Conservation (phyloP, 2,888 invertebrate genomes). For the Busseola fusca region DNA sequence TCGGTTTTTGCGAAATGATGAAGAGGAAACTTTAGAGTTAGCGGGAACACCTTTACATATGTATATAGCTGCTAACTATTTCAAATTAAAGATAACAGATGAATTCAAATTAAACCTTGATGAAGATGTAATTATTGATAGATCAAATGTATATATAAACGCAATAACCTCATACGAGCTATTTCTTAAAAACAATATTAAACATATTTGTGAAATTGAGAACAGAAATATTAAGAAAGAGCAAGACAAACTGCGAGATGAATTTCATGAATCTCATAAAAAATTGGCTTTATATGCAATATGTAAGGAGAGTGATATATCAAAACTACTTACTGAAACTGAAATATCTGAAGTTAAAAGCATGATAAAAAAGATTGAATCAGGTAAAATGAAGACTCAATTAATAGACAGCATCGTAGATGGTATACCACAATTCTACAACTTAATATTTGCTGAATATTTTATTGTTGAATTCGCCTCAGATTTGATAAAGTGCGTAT, state of each 20-base stretch:
- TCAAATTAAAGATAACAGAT: conserved; percentile 63
- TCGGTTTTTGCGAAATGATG: conserved; percentile 56
- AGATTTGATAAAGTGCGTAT: conserved; percentile 52
- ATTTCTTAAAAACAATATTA: conserved; percentile 64
- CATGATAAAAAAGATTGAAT: conserved; percentile 60
- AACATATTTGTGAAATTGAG: conserved; percentile 50
- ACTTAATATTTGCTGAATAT: conserved; percentile 68
- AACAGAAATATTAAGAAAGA: conserved; percentile 37
- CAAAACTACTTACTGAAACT: conserved; percentile 59
- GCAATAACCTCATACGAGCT: conserved; percentile 60
- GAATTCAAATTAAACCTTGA: conserved; percentile 59
- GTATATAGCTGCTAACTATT: conserved; percentile 68
- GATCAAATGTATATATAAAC: conserved; percentile 61
- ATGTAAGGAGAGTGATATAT: conserved; percentile 64
- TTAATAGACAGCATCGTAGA: conserved; percentile 64
- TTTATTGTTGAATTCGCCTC: conserved; percentile 62
- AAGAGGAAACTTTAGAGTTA: conserved; percentile 59
- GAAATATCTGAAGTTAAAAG: conserved; percentile 64
- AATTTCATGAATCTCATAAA: conserved; percentile 64
- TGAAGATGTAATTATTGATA: conserved; percentile 50
- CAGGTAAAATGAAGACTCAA: conserved; percentile 62
- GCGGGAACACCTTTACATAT: conserved; percentile 70
- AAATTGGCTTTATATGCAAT: conserved; percentile 68
- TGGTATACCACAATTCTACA: conserved; percentile 66
- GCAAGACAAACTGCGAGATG: conserved; percentile 39